Evolutionary conservation across 2,113 vertebrate genomes (phyloP).

Genomic region (Hiodon alosoides): DNA sequence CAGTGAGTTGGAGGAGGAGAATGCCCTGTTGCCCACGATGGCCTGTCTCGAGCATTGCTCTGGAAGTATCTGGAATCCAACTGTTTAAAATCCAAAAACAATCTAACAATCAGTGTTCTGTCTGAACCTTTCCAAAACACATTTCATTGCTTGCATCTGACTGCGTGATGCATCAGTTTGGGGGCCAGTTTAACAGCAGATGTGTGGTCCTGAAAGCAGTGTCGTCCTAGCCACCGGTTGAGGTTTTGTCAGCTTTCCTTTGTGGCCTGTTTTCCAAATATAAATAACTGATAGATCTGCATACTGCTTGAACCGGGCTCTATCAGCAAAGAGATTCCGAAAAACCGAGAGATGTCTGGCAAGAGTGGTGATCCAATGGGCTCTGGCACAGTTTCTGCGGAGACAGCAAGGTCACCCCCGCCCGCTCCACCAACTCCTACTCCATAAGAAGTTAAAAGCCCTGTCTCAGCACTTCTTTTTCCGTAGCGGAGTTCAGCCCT

Average conservation of each 20-base stretch:
- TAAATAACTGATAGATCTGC: slow-evolving; percentile 47
- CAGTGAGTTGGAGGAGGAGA: not conserved
- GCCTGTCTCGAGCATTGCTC: not conserved
- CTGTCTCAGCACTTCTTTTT: slow-evolving; percentile 34
- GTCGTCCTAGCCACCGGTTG: too few relatives aligned
- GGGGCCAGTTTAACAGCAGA: not conserved
- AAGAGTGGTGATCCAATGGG: slow-evolving; percentile 21
- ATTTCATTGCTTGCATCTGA: too few relatives aligned
- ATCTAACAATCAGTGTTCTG: not conserved
- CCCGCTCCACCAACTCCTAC: slow-evolving; percentile 31
- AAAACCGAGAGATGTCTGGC: not conserved
- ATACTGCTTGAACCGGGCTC: slow-evolving; percentile 42
- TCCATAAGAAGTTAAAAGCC: slow-evolving; percentile 30
- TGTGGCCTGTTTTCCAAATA: slow-evolving; percentile 20
- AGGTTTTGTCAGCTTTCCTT: too few relatives aligned
- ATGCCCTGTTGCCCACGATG: not conserved
- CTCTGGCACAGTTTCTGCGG: slow-evolving; percentile 28
- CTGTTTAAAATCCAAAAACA: not conserved
- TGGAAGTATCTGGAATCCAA: not conserved
- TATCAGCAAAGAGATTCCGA: not conserved
- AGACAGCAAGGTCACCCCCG: slow-evolving; percentile 41
- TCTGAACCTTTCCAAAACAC: not conserved
- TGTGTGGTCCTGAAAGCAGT: not conserved
- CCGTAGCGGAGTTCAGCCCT: too few relatives aligned
- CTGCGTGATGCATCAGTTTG: too few relatives aligned